A percentile compares a stretch with the other conserved stretches of the same genome.
phyloP scores from a whole-genome alignment of 2,797 vertebrate species.

The Enteromius argenteus region DNA sequence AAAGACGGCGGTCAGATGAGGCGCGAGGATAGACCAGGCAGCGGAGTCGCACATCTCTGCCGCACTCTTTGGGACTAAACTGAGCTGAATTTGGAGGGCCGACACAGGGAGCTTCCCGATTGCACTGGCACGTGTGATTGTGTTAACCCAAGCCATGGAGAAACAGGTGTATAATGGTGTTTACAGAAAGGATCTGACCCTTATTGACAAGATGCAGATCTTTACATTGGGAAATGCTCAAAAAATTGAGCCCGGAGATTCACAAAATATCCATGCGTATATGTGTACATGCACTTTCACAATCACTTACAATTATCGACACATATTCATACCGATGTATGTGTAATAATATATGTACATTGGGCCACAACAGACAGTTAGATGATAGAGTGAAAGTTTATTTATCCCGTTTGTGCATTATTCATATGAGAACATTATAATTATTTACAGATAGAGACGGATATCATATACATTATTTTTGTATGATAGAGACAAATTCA shows the following conservation, averaged over 20 bases:
- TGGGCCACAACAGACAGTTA: constrained; percentile 32
- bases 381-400: constrained; percentile 21
- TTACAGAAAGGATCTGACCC: constrained; percentile 67
- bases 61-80: constrained; percentile 41
- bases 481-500: constrained; percentile 57
- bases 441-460: constrained; percentile 52
- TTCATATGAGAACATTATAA: constrained; percentile 41
- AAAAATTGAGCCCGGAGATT: constrained; percentile 75
- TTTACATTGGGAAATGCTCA: constrained; percentile 58
- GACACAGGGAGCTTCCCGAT: constrained; percentile 17
- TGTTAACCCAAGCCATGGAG: constrained; percentile 50
- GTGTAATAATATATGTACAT: constrained; percentile 47
- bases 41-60: constrained; percentile 39
- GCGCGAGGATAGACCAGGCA: constrained; percentile 19
- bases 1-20: constrained; percentile 56
- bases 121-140: constrained; percentile 51
- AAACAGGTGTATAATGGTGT: constrained; percentile 55
- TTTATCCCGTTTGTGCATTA: constrained; percentile 36
- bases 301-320: constrained; percentile 52
- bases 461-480: constrained; percentile 62
- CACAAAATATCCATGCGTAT: constrained; percentile 61
- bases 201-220: constrained; percentile 49
- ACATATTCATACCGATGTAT: constrained; percentile 45
- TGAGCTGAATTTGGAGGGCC: constrained; percentile 43
- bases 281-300: constrained; percentile 46